Evolutionary conservation across 2,113 vertebrate species (phyloP).

Genomic region (Drymodes brunneopygia): DNA sequence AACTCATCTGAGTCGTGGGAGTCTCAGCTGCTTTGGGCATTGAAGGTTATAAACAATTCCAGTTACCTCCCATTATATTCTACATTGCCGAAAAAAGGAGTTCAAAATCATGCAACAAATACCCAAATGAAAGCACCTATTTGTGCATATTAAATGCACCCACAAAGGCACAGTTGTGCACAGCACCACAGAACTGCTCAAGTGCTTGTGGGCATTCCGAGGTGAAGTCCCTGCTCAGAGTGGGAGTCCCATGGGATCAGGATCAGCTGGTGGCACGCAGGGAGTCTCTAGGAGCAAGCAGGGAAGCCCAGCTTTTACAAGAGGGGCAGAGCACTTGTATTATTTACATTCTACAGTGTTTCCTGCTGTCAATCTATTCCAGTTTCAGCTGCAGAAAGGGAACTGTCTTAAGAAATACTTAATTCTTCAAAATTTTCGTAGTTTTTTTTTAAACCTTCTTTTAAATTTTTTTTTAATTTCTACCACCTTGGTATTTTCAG

Average conservation of each 20-base stretch:
- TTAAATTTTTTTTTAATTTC: neutral
- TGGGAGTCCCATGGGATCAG: neutral
- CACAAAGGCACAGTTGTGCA: neutral
- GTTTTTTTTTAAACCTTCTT: fast-evolving
- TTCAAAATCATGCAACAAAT: neutral
- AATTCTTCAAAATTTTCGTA: neutral
- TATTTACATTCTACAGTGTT: neutral
- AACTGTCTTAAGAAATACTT: neutral
- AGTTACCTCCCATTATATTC: neutral
- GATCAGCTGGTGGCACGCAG: neutral
- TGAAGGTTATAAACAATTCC: neutral
- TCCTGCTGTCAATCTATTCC: neutral
- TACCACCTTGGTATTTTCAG: neutral
- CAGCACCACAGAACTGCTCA: neutral
- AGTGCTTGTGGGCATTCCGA: neutral
- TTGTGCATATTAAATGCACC: neutral
- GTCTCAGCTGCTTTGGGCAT: neutral
- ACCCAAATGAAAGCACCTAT: neutral
- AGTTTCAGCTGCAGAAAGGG: neutral
- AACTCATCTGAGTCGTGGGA: neutral
- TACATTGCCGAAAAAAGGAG: neutral
- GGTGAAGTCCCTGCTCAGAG: neutral
- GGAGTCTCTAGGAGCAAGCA: neutral
- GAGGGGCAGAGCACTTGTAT: neutral
- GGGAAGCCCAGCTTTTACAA: neutral